phyloP scores from a whole-genome alignment of 2,797 vertebrate genomes.

The Onychomys leucogaster region DNA sequence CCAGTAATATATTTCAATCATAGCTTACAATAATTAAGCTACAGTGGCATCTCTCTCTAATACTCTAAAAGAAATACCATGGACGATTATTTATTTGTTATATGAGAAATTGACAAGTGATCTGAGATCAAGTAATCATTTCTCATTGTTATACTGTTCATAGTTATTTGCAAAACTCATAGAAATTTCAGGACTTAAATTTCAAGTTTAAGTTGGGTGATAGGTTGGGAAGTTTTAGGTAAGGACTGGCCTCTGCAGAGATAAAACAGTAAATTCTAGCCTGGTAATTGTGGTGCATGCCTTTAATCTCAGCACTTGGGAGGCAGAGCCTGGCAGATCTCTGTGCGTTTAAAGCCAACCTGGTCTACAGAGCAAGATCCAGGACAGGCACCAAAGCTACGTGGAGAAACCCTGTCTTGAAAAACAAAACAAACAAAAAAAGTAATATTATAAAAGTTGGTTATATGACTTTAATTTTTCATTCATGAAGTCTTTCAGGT shows the following conservation, averaged over 20 bases:
- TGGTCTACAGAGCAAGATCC: background rate
- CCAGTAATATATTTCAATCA: constrained; percentile 29
- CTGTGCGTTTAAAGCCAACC: background rate
- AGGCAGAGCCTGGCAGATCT: background rate
- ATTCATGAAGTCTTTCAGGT: background rate
- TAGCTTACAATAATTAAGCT: constrained; percentile 8
- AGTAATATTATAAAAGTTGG: no score
- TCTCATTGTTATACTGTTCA: background rate
- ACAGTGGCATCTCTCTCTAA: background rate
- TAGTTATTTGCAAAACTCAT: constrained; percentile 11
- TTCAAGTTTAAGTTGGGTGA: background rate
- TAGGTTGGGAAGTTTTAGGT: background rate
- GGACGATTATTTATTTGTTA: constrained; percentile 26
- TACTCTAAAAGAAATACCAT: background rate
- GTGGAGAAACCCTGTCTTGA: background rate
- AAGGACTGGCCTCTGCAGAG: background rate
- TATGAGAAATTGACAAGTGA: background rate
- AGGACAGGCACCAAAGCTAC: background rate
- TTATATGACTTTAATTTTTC: background rate
- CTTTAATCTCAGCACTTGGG: no score
- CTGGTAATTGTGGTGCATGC: background rate
- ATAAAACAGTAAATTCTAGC: background rate
- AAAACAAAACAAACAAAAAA: background rate
- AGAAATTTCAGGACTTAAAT: constrained; percentile 47
- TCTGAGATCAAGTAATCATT: background rate